phyloP scores from a whole-genome alignment of 2,888 invertebrate species.

The Blomia tropicalis region DNA sequence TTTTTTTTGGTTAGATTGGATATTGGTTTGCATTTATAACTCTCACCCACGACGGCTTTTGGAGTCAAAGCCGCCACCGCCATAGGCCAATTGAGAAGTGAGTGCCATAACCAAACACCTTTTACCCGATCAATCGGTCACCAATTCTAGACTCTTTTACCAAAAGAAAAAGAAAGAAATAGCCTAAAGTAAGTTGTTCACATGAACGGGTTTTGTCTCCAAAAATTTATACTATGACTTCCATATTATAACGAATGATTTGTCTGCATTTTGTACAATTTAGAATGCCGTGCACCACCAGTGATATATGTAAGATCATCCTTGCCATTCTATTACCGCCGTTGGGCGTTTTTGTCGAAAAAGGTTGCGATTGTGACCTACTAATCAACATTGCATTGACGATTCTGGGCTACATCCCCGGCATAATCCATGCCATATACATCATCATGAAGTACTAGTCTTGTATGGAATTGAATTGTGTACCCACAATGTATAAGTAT shows the following conservation, averaged over 20 bases:
- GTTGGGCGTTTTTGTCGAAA: conserved; percentile 9
- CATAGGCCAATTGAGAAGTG: too few relatives aligned
- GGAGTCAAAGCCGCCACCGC: too few relatives aligned
- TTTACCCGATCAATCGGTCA: too few relatives aligned
- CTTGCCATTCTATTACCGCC: background rate
- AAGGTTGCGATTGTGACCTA: background rate
- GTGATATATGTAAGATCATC: conserved; percentile 5
- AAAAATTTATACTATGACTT: background rate
- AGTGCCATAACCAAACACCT: too few relatives aligned
- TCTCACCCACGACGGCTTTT: too few relatives aligned
- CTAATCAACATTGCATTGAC: background rate
- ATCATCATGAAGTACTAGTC: background rate
- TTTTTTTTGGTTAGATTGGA: too few relatives aligned
- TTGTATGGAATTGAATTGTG: too few relatives aligned
- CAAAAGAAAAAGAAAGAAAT: too few relatives aligned
- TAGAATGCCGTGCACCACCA: too few relatives aligned
- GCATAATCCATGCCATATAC: background rate
- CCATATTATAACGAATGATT: background rate
- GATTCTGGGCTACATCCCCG: background rate
- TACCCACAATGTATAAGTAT: too few relatives aligned
- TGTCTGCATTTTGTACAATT: background rate
- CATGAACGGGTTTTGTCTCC: too few relatives aligned
- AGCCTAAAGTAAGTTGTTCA: too few relatives aligned
- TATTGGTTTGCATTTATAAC: background rate
- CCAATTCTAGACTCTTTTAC: background rate